Percentiles rank a stretch among this genome's conserved stretches.
phyloP scores from a whole-genome alignment of 1,140 invertebrate species.

The Orchestia grillus region DNA sequence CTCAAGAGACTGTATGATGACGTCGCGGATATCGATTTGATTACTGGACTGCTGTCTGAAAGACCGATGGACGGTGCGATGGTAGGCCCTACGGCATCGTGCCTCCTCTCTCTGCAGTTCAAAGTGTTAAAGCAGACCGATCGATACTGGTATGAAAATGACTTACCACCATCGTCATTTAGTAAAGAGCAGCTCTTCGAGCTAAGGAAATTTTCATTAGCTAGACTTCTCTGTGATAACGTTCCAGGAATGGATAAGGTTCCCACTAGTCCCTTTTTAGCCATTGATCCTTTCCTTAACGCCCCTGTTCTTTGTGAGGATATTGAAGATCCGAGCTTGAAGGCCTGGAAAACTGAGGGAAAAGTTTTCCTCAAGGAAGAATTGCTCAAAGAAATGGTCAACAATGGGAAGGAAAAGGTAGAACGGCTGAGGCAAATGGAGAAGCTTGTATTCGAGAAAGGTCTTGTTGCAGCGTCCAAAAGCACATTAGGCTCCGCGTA shows the following conservation, averaged over 20 bases:
- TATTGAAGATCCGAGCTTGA: slow-evolving; percentile 59
- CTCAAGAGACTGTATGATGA: slow-evolving; percentile 78
- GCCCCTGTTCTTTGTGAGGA: slow-evolving; percentile 65
- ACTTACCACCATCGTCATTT: slow-evolving; percentile 79
- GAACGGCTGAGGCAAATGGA: slow-evolving; percentile 66
- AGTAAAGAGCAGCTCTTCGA: slow-evolving; percentile 83
- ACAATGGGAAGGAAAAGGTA: slow-evolving; percentile 65
- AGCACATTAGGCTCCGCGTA: slow-evolving; percentile 73
- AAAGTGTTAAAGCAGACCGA: slow-evolving; percentile 83
- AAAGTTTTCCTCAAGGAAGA: slow-evolving; percentile 65
- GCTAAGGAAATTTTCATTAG: slow-evolving; percentile 85
- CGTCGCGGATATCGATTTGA: slow-evolving; percentile 89
- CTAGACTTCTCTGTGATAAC: slow-evolving; percentile 91
- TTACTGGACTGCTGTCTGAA: slow-evolving; percentile 87
- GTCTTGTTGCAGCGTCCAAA: slow-evolving; percentile 72
- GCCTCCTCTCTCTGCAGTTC: slow-evolving; percentile 90
- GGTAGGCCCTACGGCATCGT: slow-evolving; percentile 87
- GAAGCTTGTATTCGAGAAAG: slow-evolving; percentile 69
- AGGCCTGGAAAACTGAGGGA: slow-evolving; percentile 65
- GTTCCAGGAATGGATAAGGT: slow-evolving; percentile 75
- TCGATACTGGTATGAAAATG: slow-evolving; percentile 88
- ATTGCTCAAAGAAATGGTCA: slow-evolving; percentile 64
- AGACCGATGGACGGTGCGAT: slow-evolving; percentile 78
- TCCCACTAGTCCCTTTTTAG: slow-evolving; percentile 76
- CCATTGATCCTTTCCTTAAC: slow-evolving; percentile 85